These are phyloP conservation scores for Halcyon smyrnensis DNA, from an alignment of 2,797 vertebrate species.

Conservation along the genomic window DNA sequence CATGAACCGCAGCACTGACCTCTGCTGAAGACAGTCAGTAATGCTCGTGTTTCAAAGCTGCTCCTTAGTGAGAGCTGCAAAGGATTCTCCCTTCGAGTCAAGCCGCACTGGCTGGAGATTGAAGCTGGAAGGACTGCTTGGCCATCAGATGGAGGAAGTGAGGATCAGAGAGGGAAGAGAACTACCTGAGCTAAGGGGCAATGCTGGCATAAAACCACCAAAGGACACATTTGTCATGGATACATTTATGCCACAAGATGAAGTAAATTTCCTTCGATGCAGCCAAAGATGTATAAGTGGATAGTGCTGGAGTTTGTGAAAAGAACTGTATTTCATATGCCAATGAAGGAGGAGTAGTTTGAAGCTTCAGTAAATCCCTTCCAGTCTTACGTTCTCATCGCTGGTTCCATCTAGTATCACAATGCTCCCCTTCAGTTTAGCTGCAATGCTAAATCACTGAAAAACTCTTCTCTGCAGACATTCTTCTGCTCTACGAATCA, in stretches of 20 bases:
- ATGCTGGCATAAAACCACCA: background rate
- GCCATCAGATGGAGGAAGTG: background rate
- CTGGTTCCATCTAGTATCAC: background rate
- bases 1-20: slow-evolving; percentile 24
- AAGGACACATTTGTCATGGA: background rate
- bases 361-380: background rate
- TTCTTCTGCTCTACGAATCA: background rate
- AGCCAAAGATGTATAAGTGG: background rate
- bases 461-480: background rate
- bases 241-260: background rate
- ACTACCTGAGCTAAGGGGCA: background rate
- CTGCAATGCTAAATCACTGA: background rate
- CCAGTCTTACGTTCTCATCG: background rate
- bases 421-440: background rate
- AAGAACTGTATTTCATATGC: background rate
- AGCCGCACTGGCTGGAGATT: background rate
- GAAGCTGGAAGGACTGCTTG: background rate
- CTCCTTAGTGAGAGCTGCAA: background rate
- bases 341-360: background rate
- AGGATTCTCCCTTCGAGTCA: background rate
- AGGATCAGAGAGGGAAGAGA: background rate
- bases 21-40: slow-evolving; percentile 44
- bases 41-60: background rate
- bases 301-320: background rate
- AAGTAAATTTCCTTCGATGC: background rate